Percentiles rank a stretch among this genome's conserved stretches.
Conservation (phyloP, 2,888 invertebrate species). For the Trachelus stipa region DNA sequence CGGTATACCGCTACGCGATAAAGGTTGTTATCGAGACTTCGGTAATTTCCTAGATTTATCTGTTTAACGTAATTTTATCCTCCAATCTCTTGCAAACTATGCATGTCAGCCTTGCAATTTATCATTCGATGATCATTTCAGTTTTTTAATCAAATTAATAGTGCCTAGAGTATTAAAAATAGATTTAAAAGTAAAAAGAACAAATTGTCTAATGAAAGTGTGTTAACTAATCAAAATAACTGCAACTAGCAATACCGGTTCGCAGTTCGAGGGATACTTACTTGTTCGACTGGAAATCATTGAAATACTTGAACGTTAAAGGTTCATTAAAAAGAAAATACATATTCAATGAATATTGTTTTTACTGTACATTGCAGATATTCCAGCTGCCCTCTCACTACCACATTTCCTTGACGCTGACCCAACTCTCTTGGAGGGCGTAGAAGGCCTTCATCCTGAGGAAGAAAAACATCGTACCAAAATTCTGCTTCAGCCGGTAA, state of each 20-base stretch:
- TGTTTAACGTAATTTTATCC: background rate
- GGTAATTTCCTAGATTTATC: background rate
- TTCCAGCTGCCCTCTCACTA: slow-evolving; percentile 64
- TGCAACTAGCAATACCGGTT: background rate
- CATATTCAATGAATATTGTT: background rate
- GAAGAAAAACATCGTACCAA: slow-evolving; percentile 53
- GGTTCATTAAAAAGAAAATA: background rate
- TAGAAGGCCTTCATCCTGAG: slow-evolving; percentile 63
- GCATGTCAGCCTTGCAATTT: too few species aligned
- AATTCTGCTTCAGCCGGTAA: slow-evolving; percentile 62
- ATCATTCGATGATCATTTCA: background rate
- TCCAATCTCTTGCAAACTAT: too few species aligned
- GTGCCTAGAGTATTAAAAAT: background rate
- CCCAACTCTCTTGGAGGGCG: slow-evolving; percentile 52
- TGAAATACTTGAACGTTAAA: background rate
- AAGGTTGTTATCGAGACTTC: background rate
- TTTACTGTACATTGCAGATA: slow-evolving; percentile 47
- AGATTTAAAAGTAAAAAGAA: background rate
- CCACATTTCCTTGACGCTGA: slow-evolving; percentile 66
- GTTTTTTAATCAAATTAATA: background rate
- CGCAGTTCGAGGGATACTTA: background rate
- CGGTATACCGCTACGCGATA: background rate
- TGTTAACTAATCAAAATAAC: background rate
- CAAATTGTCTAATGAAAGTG: background rate
- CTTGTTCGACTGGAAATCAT: background rate